These are phyloP conservation scores for Lucilia sericata DNA, from an alignment of 1,140 invertebrate genomes.

Conservation along the genomic window DNA sequence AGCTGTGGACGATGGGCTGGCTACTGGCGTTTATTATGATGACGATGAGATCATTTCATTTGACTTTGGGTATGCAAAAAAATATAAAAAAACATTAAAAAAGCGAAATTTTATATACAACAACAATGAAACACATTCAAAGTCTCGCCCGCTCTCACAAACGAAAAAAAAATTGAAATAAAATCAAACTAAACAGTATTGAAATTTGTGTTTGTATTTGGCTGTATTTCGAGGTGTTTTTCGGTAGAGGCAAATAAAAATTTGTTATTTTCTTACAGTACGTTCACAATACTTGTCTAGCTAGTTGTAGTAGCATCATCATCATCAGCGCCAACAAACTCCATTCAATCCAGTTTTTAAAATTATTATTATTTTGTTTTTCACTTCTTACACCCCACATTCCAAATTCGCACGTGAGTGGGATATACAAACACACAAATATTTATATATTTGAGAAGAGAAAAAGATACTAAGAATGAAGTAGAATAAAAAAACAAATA, in stretches of 20 bases:
- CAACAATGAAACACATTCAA: background rate
- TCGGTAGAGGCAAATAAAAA: background rate
- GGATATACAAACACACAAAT: background rate
- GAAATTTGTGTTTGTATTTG: background rate
- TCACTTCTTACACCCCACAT: background rate
- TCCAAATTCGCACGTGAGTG: constrained; percentile 23
- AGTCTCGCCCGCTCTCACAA: background rate
- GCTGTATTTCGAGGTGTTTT: background rate
- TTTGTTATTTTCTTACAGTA: background rate
- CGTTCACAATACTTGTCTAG: background rate
- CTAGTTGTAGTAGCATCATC: background rate
- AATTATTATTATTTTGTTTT: background rate
- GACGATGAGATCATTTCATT: constrained; percentile 37
- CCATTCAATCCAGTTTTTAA: background rate
- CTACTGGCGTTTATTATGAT: constrained; percentile 34
- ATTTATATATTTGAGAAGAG: background rate
- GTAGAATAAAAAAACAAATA: background rate
- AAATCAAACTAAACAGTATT: constrained; percentile 5
- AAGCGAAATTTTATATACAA: constrained; percentile 10
- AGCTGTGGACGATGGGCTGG: constrained; percentile 2
- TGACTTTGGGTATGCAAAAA: constrained; percentile 41
- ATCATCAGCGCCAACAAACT: background rate
- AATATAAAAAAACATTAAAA: background rate
- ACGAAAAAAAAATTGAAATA: too few relatives aligned
- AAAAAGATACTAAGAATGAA: too few relatives aligned